Base-by-base conservation (phyloP, 2,113 vertebrate species). In the Upupa epops region DNA sequence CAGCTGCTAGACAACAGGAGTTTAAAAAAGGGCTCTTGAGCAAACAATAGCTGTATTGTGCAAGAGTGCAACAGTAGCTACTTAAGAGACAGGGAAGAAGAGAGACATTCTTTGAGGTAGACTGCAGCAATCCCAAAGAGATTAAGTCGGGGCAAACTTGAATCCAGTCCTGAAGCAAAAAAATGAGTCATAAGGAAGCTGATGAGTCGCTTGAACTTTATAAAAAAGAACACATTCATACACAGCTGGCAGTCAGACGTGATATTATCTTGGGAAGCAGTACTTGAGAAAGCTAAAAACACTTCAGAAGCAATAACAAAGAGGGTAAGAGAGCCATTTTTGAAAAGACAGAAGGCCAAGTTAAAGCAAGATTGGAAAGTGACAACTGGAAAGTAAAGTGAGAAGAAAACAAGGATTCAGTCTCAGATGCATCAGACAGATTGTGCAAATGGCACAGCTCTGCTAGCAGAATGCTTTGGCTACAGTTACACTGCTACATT, bases 61-160 rank as follows among this genome's bases (percentile, higher is more conserved):
- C 74, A 95, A 94, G 90, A 94, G 24, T 73, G 68, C 88, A 94
- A 82, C 93, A 95, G 95, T 93, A 95, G 92, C 90, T 92, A 96
- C 86, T 94, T 92, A 91, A 92, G 81, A 91, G 76, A 86, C 83
- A 94, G 37, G 45, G 86, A 92, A 92, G 82, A 95, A 94, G 77
- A 91, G 92, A 96, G 86, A 87, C 96, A 94, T 93, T 96, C 91
- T 96, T 93, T 96, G 95, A 96, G 95, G 90, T 90, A 95, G 81
- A 90, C 93, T 95, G 71, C 51, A 91, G 72, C 70, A 95, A 84
- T 94, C 90, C 90, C 88, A 72, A 88, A 94, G 90, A 94, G 81
- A 96, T 95, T 95, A 94, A 95, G 92, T 93, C 90, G 92, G 74
- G 88, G 81, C 77, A 95, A 95, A 90, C 90, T 49, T 95, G 88